Percentiles rank a stretch among this genome's conserved stretches.
Evolutionary conservation across 1,140 invertebrate genomes (phyloP).

Genomic region (Argopecten irradians): DNA sequence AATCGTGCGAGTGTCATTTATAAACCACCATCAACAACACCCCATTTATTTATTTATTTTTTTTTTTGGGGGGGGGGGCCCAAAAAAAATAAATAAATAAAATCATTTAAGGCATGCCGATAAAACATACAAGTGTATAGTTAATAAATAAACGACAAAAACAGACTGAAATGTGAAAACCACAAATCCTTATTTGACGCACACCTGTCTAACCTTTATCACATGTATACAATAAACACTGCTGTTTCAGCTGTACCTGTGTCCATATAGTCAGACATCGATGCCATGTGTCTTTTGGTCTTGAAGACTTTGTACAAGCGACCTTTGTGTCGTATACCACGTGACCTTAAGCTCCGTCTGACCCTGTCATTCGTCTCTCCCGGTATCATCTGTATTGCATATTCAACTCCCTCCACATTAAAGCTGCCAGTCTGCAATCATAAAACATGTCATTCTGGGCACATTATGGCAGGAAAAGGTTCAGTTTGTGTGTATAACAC

Average conservation of each 20-base stretch:
- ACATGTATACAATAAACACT: too few relatives aligned
- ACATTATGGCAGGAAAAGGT: background rate
- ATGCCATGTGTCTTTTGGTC: background rate
- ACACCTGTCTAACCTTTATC: too few relatives aligned
- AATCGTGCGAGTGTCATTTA: too few relatives aligned
- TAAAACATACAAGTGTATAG: too few relatives aligned
- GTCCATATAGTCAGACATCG: background rate
- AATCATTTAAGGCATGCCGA: too few relatives aligned
- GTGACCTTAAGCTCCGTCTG: background rate
- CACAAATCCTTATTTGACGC: too few relatives aligned
- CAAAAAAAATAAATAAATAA: too few relatives aligned
- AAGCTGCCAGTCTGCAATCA: background rate
- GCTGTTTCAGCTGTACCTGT: background rate
- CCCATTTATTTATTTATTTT: too few relatives aligned
- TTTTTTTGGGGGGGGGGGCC: too few relatives aligned
- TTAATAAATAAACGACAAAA: too few relatives aligned
- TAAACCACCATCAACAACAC: too few relatives aligned
- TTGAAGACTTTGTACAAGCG: background rate
- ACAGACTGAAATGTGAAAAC: too few relatives aligned
- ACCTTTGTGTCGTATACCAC: background rate
- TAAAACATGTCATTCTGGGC: background rate
- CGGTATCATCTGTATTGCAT: conserved; percentile 1
- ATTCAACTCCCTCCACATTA: background rate
- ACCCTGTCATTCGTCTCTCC: background rate
- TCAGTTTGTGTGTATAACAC: background rate